Percentiles rank a stretch among this genome's conserved stretches.
Evolutionary conservation across 2,888 invertebrate genomes (phyloP).

Genomic region (Drosophila birchii): DNA sequence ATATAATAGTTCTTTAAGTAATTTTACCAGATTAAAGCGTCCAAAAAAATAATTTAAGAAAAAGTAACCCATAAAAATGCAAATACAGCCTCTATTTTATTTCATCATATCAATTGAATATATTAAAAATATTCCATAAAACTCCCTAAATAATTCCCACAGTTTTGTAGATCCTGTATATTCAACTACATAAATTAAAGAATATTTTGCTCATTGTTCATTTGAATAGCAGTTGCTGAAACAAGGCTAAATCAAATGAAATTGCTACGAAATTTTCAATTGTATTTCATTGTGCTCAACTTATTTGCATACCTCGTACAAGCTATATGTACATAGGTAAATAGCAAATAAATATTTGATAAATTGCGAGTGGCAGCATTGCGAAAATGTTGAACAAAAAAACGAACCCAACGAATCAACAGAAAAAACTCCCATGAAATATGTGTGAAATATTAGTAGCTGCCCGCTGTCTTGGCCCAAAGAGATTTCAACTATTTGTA

Average conservation of each 20-base stretch:
- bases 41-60: not conserved
- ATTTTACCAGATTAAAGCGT: not conserved
- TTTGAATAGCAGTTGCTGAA: not conserved
- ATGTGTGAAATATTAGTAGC: conserved; percentile 29
- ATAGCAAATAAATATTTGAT: conserved; percentile 27
- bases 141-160: not conserved
- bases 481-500: conserved; percentile 36
- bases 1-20: not conserved
- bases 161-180: not conserved
- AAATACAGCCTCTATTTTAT: not conserved
- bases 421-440: conserved; percentile 18
- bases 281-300: conserved; percentile 9
- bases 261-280: conserved; percentile 15
- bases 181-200: conserved; percentile 16
- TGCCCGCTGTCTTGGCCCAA: conserved; percentile 24
- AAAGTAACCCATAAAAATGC: too few relatives aligned
- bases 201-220: conserved; percentile 11
- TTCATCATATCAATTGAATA: not conserved
- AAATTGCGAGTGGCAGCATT: not conserved
- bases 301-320: conserved; percentile 15
- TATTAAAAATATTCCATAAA: not conserved
- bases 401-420: not conserved
- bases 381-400: conserved; percentile 11
- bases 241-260: conserved; percentile 13
- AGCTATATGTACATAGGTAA: conserved; percentile 2